Evolutionary conservation across 2,888 invertebrate genomes (phyloP), one percentile per base, ranked within the genome.

Genomic region (Drosophila subsilvestris): DNA sequence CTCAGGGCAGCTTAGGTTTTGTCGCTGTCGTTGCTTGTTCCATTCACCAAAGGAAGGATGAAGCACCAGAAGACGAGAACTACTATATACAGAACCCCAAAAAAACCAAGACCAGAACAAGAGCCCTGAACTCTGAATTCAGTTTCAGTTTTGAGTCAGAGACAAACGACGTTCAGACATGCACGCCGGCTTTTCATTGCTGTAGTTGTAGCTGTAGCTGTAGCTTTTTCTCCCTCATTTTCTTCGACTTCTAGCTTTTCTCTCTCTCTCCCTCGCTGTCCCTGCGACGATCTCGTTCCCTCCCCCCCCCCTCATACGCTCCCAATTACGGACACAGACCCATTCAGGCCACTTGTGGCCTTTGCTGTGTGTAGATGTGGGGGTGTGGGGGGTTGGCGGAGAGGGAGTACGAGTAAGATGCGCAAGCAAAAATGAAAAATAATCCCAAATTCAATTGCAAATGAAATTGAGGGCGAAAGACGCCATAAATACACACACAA

Each of bases 381-480:
- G 3, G 32, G 12, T 6, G 6, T 14, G 6, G 37, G 6, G 2
- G 14, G 37, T 0, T n/a, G n/a, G 6, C 25, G 1, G 6, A 5
- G 32, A 1, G 37, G 14, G 37, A 6, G 71, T 51, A 20, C 50
- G 67, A 68, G 72, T 67, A 68, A 71, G 82, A 86, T 75, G 77
- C 80, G 83, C 80, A 67, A 82, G 70, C 75, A 77, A 80, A 86
- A 89, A 89, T 87, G 82, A 90, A 86, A 89, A 89, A 89, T 89
- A 89, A 86, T 89, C 78, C 79, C 79, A 89, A 86, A 86, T 86
- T 86, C 86, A 86, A 86, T 86, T 86, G 90, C 90, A 79, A 86
- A 89, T 89, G 89, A 89, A 89, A 89, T 88, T 87, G 86, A 84
- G 89, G 85, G 80, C 78, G 67, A 79, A 80, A 75, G 63, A 75